Base-by-base conservation (phyloP, 1,140 invertebrate species). In the Eupeodes corollae region DNA sequence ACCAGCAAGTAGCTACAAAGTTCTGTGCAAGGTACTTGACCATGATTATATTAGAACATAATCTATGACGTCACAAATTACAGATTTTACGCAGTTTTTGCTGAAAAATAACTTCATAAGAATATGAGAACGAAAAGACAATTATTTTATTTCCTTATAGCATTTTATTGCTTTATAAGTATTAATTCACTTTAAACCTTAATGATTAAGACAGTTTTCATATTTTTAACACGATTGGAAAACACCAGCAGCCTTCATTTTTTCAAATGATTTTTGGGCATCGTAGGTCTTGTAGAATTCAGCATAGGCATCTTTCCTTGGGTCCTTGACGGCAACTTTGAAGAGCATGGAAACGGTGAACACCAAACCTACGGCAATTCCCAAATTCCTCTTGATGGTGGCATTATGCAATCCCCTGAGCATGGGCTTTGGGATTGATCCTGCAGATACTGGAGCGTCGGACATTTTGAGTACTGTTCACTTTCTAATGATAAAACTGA, bases 261-360 rank as follows among this genome's bases (percentile, higher is more conserved):
- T 67, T 58, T 77, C 68, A 50, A 74, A 77, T 31, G 74, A 73
- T 46, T 69, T 68, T 34, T 74, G 59, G 5, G 71, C 69, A 61
- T 77, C 75, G 54, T 77, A 77, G 35, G 65, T 75, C 56, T 70
- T 73, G 67, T 76, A 77, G 57, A 76, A 77, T 44, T 77, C 74
- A 44, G 74, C 75, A 50, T 76, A 77, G 50, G 56, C 63, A 26
- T 66, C 57, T 48, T 76, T 77, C 45, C 70, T 66, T 14, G 73
- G 65, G 39, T 75, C 70, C 45, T 64, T 62, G 19, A 73, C 54
- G 1, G 62, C 18, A 10, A 68, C 10, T 47, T 66, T 58, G 35
- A 52, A 66, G 33, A 58, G 59, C 8, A 61, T 53, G 16, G 63
- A 64, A 3, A 64, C 30, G 16, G 57, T 38, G 16, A 59, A 52